Conservation (phyloP, 2,113 vertebrate genomes). For the Myocastor coypus region DNA sequence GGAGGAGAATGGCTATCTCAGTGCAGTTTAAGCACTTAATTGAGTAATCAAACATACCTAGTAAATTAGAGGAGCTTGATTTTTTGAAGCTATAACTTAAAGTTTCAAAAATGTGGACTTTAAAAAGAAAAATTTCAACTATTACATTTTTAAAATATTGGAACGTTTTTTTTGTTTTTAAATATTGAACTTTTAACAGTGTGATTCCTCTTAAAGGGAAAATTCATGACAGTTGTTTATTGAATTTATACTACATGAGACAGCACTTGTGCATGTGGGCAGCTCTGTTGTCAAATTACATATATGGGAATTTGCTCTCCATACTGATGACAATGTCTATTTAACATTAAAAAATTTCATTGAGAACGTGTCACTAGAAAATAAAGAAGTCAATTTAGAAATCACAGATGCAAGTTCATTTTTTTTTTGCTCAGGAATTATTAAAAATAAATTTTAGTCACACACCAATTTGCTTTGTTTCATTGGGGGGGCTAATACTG, state of each 20-base stretch:
- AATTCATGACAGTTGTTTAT: conserved; percentile 59
- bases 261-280: conserved; percentile 53
- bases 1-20: conserved; percentile 47
- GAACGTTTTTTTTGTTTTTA: too few species aligned
- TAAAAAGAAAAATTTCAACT: background rate
- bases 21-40: conserved; percentile 40
- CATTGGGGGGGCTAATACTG: background rate
- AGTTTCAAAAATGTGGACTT: conserved; percentile 37
- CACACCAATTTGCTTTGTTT: background rate
- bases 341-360: conserved; percentile 56
- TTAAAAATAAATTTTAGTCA: conserved; percentile 17
- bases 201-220: conserved; percentile 46
- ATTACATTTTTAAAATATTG: too few species aligned
- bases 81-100: conserved; percentile 31
- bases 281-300: conserved; percentile 57
- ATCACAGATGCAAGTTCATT: conserved; percentile 11
- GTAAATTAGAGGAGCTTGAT: background rate
- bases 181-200: background rate
- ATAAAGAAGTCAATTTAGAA: conserved; percentile 51
- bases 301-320: conserved; percentile 67
- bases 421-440: background rate
- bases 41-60: conserved; percentile 21
- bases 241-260: conserved; percentile 47
- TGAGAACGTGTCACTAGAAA: conserved; percentile 65
- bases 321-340: conserved; percentile 24